These are phyloP conservation scores for Resseliella maxima DNA, from an alignment of 2,888 invertebrate genomes.

Conservation along the genomic window DNA sequence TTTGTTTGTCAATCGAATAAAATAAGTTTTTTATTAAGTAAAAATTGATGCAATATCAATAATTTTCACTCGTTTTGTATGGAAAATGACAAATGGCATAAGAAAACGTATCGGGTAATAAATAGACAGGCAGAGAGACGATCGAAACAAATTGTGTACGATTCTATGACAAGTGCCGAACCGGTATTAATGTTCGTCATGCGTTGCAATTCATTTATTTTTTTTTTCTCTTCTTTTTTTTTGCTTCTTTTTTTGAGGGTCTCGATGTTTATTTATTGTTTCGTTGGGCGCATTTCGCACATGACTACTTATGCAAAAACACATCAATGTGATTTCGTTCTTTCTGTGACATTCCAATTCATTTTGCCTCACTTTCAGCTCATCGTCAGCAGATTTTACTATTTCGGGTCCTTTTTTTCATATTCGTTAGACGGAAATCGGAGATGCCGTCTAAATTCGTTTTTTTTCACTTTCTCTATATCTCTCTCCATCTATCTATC, in stretches of 20 bases:
- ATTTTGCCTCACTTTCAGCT: constrained; percentile 19
- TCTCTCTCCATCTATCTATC: too few species aligned
- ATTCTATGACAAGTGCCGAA: constrained; percentile 18
- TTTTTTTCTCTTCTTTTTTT: not conserved
- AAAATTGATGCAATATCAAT: too few species aligned
- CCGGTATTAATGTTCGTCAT: not conserved
- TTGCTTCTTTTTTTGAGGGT: not conserved
- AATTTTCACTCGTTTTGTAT: not conserved
- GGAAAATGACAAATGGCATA: not conserved
- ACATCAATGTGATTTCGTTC: constrained; percentile 26
- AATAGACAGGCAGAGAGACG: not conserved
- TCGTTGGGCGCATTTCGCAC: constrained; percentile 34
- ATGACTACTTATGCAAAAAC: constrained; percentile 38
- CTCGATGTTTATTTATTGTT: constrained; percentile 20
- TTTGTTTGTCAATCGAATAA: too few species aligned
- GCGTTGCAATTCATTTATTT: constrained; percentile 15
- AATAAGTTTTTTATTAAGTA: too few species aligned
- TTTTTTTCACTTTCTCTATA: too few species aligned
- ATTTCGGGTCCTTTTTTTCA: not conserved
- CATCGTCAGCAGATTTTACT: constrained; percentile 13
- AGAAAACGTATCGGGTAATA: not conserved
- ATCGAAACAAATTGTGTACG: not conserved
- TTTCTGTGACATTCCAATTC: not conserved
- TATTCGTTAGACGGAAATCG: not conserved
- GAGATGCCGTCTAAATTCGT: not conserved